phyloP scores from a whole-genome alignment of 1,140 invertebrate genomes.

The Drosophila nigromelanica region DNA sequence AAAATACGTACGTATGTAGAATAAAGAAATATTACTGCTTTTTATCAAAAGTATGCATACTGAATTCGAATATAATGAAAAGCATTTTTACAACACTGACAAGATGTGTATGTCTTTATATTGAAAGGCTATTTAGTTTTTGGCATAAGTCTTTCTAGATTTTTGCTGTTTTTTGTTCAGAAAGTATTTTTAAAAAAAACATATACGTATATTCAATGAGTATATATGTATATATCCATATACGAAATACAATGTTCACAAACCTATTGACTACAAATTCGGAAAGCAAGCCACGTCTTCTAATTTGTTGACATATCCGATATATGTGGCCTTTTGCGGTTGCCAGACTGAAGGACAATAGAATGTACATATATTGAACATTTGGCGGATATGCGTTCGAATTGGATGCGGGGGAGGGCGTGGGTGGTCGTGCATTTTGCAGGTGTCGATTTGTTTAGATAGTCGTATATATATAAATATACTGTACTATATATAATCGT shows the following conservation, averaged over 20 bases:
- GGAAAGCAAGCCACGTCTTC: conserved; percentile 24
- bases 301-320: conserved; percentile 12
- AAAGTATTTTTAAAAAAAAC: too few species aligned
- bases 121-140: too few species aligned
- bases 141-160: too few species aligned
- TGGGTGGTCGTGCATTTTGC: conserved; percentile 14
- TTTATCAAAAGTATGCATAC: too few species aligned
- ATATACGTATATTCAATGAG: too few species aligned
- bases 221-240: not conserved
- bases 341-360: conserved; percentile 15
- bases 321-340: conserved; percentile 22
- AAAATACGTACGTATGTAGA: too few species aligned
- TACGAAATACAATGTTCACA: not conserved
- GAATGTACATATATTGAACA: conserved; percentile 36
- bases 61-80: too few species aligned
- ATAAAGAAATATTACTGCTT: too few species aligned
- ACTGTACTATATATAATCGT: conserved; percentile 6
- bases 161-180: too few species aligned
- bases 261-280: conserved; percentile 2
- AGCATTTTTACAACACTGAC: too few species aligned
- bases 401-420: not conserved
- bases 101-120: too few species aligned
- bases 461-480: conserved; percentile 5
- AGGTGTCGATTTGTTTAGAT: conserved; percentile 37
- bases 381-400: conserved; percentile 3